Evolutionary conservation across 2,797 vertebrate genomes (phyloP), one percentile per base, ranked within the genome.

Genomic region (Paguma larvata): DNA sequence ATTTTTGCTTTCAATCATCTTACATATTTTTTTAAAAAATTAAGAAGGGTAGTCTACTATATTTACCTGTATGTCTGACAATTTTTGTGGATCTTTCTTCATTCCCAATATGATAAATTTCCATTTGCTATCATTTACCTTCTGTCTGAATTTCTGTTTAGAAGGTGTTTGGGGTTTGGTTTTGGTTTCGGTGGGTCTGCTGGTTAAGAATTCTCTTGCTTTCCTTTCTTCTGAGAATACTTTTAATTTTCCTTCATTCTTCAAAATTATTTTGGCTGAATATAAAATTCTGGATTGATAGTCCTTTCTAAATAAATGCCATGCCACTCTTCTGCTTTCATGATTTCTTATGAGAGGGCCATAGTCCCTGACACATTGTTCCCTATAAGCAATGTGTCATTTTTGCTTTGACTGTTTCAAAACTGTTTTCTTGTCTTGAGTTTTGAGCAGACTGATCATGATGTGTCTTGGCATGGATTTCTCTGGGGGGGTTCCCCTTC

Each of bases 1-100:
- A 90, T 34, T 90, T 95, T 92, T 89, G 8, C 30, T 94, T 93
- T 85, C 6, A 83, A 32, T 86, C 68, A 94, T n/a, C 21, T 41
- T 44, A 56, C 27, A 51, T 70, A 62, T 92, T 95, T 94, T 92
- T 95, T 94, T 95, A 84, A 95, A 86, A 59, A 84, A 48, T 0
- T 23, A 41, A 70, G 30, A 27, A 41, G 27, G 51, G 13, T 30
- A 56, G 0, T 79, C 63, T 91, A 30, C 53, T 53, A 3, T 68
- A 63, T 67, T 67, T 92, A 68, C 30, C 27, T 75, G 13, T 5
- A 32, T 12, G 13, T 19, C 25, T 90, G 70, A 51, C 10, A n/a
- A 86, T 91, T 86, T 44, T 70, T 86, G 5, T 68, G 68, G 15
- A 25, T 87, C 46, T 84, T 59, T 25, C 51, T 92, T 96, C 48